A percentile compares a stretch with the other conserved stretches of the same genome.
phyloP scores from a whole-genome alignment of 2,797 vertebrate species.

The Trachurus trachurus region DNA sequence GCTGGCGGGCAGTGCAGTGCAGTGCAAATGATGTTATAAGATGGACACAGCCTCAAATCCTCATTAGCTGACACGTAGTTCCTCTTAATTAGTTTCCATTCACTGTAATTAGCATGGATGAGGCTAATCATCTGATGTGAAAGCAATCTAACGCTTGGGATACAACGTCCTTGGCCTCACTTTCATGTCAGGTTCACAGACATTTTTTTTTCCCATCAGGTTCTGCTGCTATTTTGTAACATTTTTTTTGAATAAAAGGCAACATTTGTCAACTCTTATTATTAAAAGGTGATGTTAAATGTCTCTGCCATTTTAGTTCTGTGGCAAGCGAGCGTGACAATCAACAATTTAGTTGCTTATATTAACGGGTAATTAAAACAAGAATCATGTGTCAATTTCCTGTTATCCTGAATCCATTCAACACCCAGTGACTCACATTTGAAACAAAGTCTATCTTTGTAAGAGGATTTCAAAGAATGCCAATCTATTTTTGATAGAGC shows the following conservation, averaged over 20 bases:
- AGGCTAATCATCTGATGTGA: constrained; percentile 97
- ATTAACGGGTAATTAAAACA: constrained; percentile 11
- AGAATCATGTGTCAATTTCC: background rate
- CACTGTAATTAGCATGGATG: constrained; percentile 96
- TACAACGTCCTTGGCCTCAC: constrained; percentile 95
- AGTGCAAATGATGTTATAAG: constrained; percentile 89
- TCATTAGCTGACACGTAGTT: constrained; percentile 97
- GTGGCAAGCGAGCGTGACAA: background rate
- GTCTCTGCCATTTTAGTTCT: constrained; percentile 3
- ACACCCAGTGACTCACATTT: constrained; percentile 5
- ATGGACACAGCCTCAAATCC: constrained; percentile 93
- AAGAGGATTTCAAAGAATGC: constrained; percentile 49
- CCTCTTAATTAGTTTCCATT: constrained; percentile 99
- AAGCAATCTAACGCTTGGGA: constrained; percentile 96
- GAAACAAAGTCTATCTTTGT: constrained; percentile 8
- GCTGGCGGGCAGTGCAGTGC: constrained; percentile 64
- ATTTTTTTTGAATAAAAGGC: constrained; percentile 68
- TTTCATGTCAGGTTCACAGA: constrained; percentile 88
- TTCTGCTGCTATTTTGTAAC: constrained; percentile 53
- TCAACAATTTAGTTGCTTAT: background rate
- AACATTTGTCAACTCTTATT: constrained; percentile 29
- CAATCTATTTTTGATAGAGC: constrained; percentile 44
- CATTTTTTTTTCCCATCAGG: constrained; percentile 80
- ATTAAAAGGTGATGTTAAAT: constrained; percentile 22
- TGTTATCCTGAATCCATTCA: constrained; percentile 1